phyloP scores from a whole-genome alignment of 2,113 vertebrate species.

The Callaeas wilsoni region DNA sequence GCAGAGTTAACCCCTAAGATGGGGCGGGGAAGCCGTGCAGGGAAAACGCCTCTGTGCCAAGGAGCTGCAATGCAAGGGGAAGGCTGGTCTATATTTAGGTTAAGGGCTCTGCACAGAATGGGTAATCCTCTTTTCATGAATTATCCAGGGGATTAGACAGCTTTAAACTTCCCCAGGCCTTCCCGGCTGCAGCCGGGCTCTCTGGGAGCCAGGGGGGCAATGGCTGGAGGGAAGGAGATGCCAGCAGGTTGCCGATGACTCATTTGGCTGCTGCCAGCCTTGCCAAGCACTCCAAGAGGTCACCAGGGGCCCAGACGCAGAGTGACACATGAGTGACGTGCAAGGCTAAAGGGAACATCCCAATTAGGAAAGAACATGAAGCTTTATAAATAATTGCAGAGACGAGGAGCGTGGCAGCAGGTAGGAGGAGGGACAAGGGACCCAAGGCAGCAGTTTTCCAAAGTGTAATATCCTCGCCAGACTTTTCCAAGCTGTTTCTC shows the following conservation, averaged over 20 bases:
- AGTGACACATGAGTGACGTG: constrained; percentile 4
- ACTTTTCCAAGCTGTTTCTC: background rate
- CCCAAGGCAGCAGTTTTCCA: background rate
- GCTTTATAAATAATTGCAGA: constrained; percentile 38
- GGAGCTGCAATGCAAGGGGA: constrained; percentile 40
- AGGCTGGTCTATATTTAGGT: constrained; percentile 86
- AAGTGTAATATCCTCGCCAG: background rate
- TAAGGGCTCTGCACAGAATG: constrained; percentile 77
- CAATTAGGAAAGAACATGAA: background rate
- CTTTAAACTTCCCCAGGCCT: constrained; percentile 68
- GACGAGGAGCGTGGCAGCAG: background rate
- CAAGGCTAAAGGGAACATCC: background rate
- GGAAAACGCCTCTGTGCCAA: background rate
- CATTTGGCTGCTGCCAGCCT: background rate
- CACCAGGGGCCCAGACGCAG: background rate
- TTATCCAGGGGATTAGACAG: constrained; percentile 89
- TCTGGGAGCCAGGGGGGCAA: background rate
- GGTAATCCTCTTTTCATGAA: constrained; percentile 94
- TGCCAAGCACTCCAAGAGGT: background rate
- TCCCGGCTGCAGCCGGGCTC: background rate
- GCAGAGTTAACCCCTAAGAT: background rate
- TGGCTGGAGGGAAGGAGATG: background rate
- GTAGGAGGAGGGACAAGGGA: constrained; percentile 31
- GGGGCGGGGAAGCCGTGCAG: background rate
- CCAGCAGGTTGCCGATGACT: background rate